Conservation (phyloP, 2,888 invertebrate species). For the Mythimna albipuncta region DNA sequence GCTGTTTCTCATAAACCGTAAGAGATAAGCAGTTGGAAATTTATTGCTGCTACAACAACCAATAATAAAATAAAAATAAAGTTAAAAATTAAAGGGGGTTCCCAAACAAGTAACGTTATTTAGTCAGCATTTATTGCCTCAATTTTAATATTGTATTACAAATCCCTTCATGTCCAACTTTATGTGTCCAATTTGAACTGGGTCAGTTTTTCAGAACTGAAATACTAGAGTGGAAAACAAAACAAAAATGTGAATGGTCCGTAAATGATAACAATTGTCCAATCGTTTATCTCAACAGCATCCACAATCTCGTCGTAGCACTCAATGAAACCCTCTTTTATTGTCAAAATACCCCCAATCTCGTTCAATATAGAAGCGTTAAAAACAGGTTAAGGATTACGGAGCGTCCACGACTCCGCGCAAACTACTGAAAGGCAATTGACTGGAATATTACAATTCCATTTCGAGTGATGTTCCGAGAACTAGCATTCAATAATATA, state of each 20-base stretch:
- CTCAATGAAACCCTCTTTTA: slow-evolving; percentile 10
- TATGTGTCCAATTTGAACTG: no score
- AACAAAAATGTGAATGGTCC: neutral
- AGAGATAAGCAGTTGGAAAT: no score
- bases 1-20: no score
- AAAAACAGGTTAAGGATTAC: slow-evolving; percentile 48
- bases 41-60: no score
- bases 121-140: no score
- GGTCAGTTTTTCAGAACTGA: no score
- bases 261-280: neutral
- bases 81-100: no score
- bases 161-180: neutral
- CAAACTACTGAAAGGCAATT: slow-evolving; percentile 42
- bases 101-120: no score
- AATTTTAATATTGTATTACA: neutral
- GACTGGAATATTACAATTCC: slow-evolving; percentile 44
- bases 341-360: slow-evolving; percentile 33
- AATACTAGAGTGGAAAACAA: neutral
- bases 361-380: slow-evolving; percentile 36
- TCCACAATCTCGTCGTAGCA: slow-evolving; percentile 4
- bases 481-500: slow-evolving; percentile 27
- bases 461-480: slow-evolving; percentile 24
- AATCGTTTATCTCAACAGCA: slow-evolving; percentile 6
- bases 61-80: no score
- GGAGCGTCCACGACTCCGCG: slow-evolving; percentile 7